Conservation (phyloP, 2,888 invertebrate genomes). For the Volucella inflata region DNA sequence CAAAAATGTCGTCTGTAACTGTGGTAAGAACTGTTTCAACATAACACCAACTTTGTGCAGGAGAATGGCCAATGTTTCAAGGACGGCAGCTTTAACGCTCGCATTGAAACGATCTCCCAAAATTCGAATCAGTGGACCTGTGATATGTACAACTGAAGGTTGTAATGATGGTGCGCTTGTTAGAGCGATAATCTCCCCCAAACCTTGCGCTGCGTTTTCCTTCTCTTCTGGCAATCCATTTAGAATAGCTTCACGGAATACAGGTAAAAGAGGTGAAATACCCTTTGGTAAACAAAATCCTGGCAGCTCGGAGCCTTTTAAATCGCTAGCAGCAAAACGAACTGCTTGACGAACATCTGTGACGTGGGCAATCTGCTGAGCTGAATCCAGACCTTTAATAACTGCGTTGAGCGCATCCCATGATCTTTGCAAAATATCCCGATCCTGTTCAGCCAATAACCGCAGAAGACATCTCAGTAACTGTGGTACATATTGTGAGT, state of each 20-base stretch:
- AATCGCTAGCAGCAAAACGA: slow-evolving; percentile 93
- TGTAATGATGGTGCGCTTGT: slow-evolving; percentile 95
- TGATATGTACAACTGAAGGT: slow-evolving; percentile 98
- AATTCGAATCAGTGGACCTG: slow-evolving; percentile 98
- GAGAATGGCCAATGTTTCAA: slow-evolving; percentile 96
- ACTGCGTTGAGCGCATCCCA: slow-evolving; percentile 97
- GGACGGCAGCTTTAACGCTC: slow-evolving; percentile 97
- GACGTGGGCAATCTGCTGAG: slow-evolving; percentile 93
- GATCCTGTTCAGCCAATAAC: slow-evolving; percentile 92
- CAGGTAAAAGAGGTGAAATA: slow-evolving; percentile 95
- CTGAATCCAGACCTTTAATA: slow-evolving; percentile 93
- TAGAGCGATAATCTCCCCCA: slow-evolving; percentile 87
- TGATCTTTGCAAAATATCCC: slow-evolving; percentile 91
- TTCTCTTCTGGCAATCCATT: slow-evolving; percentile 98
- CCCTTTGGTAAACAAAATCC: slow-evolving; percentile 98
- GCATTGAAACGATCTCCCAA: slow-evolving; percentile 97
- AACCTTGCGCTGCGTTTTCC: slow-evolving; percentile 96
- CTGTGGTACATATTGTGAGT: slow-evolving; percentile 93
- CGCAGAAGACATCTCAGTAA: slow-evolving; percentile 93
- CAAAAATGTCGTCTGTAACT: slow-evolving; percentile 98
- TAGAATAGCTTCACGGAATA: slow-evolving; percentile 97
- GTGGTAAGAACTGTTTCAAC: slow-evolving; percentile 98
- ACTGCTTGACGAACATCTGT: slow-evolving; percentile 96
- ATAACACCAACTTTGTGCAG: slow-evolving; percentile 96
- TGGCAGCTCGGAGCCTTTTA: slow-evolving; percentile 91